A percentile compares a stretch with the other conserved stretches of the same genome.
phyloP scores from a whole-genome alignment of 2,113 vertebrate genomes.

The Collichthys lucidus region DNA sequence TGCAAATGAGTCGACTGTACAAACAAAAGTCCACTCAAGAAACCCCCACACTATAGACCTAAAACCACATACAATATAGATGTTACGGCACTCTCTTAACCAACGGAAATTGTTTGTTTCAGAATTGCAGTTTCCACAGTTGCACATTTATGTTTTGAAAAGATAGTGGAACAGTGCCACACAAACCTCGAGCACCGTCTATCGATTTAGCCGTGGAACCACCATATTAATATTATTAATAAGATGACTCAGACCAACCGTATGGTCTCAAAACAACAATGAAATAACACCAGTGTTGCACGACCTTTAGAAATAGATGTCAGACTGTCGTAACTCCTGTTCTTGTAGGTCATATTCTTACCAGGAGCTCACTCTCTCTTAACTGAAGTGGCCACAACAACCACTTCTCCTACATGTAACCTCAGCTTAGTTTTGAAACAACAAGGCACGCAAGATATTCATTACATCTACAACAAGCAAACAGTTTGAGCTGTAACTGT shows the following conservation, averaged over 20 bases:
- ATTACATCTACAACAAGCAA: neutral
- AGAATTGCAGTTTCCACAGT: neutral
- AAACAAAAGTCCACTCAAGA: neutral
- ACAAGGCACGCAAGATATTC: neutral
- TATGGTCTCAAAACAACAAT: neutral
- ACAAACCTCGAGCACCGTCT: neutral
- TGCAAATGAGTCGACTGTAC: neutral
- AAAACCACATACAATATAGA: neutral
- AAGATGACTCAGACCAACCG: neutral
- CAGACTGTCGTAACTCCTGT: neutral
- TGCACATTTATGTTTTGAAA: neutral
- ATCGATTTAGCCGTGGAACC: neutral
- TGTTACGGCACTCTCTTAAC: neutral
- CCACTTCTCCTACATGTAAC: neutral
- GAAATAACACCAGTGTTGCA: neutral
- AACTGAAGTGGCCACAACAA: neutral
- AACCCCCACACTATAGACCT: neutral
- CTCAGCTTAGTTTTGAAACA: slow-evolving; percentile 2
- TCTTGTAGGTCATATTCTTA: neutral
- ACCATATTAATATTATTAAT: neutral
- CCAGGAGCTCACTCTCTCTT: neutral
- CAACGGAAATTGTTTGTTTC: neutral
- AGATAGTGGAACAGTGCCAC: neutral
- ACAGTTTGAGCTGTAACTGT: neutral
- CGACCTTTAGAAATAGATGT: neutral